phyloP scores from a whole-genome alignment of 2,113 vertebrate genomes.

The Hippoglossus stenolepis region DNA sequence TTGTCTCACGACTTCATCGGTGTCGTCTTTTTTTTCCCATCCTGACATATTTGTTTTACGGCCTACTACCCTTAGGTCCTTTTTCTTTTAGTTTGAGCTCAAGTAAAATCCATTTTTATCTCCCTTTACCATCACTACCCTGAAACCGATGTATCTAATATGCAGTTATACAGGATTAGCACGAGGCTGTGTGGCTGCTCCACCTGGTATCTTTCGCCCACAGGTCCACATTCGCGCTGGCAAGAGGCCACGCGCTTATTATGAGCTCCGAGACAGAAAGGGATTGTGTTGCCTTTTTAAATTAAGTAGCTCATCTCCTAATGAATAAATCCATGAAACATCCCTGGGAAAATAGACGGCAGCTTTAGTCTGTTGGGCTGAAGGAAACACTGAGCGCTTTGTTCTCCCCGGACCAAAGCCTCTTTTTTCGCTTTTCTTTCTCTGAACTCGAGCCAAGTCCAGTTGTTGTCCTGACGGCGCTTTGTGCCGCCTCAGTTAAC shows the following conservation, averaged over 20 bases:
- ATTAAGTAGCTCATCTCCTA: conserved; percentile 34
- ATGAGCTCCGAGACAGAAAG: conserved; percentile 24
- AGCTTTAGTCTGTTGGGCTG: conserved; percentile 22
- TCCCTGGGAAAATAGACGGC: conserved; percentile 47
- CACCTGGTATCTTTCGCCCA: not conserved
- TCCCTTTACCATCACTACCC: not conserved
- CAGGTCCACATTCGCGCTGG: conserved; percentile 30
- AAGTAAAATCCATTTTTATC: no score
- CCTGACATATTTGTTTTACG: no score
- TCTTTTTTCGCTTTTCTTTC: not conserved
- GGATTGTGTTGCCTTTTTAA: conserved; percentile 49
- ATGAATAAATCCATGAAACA: conserved; percentile 38
- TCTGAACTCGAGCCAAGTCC: conserved; percentile 43
- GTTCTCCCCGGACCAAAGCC: conserved; percentile 21
- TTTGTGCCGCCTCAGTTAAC: conserved; percentile 10
- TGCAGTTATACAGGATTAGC: not conserved
- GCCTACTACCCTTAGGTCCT: no score
- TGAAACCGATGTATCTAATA: no score
- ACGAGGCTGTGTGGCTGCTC: not conserved
- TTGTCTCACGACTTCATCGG: no score
- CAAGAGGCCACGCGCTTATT: conserved; percentile 34
- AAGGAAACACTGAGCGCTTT: conserved; percentile 53
- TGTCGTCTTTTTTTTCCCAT: no score
- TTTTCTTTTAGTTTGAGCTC: no score
- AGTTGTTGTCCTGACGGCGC: not conserved